A percentile compares a stretch with the other conserved stretches of the same genome.
phyloP scores from a whole-genome alignment of 2,113 vertebrate genomes.

The Lasiurus borealis region DNA sequence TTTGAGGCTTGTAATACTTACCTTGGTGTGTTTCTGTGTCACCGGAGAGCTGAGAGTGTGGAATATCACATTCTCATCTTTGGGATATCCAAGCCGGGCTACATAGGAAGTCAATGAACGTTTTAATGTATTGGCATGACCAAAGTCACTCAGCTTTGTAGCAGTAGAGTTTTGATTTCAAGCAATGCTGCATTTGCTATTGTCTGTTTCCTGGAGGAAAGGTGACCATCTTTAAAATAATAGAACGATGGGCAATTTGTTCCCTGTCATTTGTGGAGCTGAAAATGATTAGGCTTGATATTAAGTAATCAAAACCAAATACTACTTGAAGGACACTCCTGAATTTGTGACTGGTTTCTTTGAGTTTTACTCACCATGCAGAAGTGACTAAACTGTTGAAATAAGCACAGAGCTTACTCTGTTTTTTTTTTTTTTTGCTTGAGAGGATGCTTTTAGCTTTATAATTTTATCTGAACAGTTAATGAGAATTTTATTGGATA shows the following conservation, averaged over 20 bases:
- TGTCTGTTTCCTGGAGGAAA: neutral
- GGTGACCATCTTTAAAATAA: slow-evolving; percentile 33
- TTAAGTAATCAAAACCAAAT: slow-evolving; percentile 41
- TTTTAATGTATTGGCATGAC: slow-evolving; percentile 3
- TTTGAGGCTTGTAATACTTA: slow-evolving; percentile 1
- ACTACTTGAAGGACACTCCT: neutral
- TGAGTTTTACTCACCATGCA: slow-evolving; percentile 3
- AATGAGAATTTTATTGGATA: slow-evolving; percentile 42
- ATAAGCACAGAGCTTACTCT: neutral
- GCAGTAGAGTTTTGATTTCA: slow-evolving; percentile 12
- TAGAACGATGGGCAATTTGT: neutral
- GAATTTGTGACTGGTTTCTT: slow-evolving; percentile 34
- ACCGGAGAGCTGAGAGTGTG: neutral
- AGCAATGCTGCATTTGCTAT: neutral
- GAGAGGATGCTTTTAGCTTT: slow-evolving; percentile 35
- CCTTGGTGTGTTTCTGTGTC: slow-evolving; percentile 1
- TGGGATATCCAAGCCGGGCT: neutral
- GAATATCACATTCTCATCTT: neutral
- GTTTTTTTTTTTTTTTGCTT: slow-evolving; percentile 24
- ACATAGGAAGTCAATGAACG: neutral
- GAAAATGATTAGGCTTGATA: slow-evolving; percentile 15
- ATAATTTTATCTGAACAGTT: slow-evolving; percentile 32
- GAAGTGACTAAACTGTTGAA: slow-evolving; percentile 45
- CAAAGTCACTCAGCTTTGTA: neutral
- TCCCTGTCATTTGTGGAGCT: slow-evolving; percentile 39